phyloP scores from a whole-genome alignment of 2,113 vertebrate genomes.

The Tupaia tana region DNA sequence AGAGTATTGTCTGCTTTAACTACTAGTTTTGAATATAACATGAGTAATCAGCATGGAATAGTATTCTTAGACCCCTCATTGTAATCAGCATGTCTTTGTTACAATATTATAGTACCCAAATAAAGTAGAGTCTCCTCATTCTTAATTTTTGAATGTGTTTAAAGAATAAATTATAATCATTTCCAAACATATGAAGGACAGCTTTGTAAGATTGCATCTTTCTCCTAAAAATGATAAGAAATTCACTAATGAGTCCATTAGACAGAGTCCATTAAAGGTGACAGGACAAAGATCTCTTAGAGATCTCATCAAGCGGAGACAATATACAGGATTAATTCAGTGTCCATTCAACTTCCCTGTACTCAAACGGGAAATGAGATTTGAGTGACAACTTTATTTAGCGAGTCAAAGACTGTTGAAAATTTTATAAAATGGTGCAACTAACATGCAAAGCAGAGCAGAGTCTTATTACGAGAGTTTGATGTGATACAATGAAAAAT shows the following conservation, averaged over 20 bases:
- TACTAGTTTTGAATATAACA: conserved; percentile 68
- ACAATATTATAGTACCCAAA: conserved; percentile 65
- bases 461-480: conserved; percentile 81
- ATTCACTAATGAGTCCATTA: conserved; percentile 86
- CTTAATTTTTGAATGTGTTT: conserved; percentile 83
- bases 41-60: conserved; percentile 72
- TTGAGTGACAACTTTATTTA: conserved; percentile 89
- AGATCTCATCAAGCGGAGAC: conserved; percentile 84
- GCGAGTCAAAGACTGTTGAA: conserved; percentile 81
- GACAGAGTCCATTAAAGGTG: conserved; percentile 84
- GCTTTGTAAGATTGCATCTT: conserved; percentile 79
- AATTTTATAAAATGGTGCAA: conserved; percentile 85
- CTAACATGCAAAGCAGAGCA: conserved; percentile 74
- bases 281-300: conserved; percentile 84
- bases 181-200: conserved; percentile 75
- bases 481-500: conserved; percentile 78
- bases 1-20: conserved; percentile 50
- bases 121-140: conserved; percentile 60
- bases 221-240: conserved; percentile 86
- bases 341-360: conserved; percentile 80
- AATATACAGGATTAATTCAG: conserved; percentile 85
- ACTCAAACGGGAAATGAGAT: conserved; percentile 79
- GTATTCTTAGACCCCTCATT: conserved; percentile 57
- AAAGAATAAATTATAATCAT: conserved; percentile 89
- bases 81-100: conserved; percentile 75